Evolutionary conservation across 2,113 vertebrate genomes (phyloP).

Genomic region (Ophiodon elongatus): DNA sequence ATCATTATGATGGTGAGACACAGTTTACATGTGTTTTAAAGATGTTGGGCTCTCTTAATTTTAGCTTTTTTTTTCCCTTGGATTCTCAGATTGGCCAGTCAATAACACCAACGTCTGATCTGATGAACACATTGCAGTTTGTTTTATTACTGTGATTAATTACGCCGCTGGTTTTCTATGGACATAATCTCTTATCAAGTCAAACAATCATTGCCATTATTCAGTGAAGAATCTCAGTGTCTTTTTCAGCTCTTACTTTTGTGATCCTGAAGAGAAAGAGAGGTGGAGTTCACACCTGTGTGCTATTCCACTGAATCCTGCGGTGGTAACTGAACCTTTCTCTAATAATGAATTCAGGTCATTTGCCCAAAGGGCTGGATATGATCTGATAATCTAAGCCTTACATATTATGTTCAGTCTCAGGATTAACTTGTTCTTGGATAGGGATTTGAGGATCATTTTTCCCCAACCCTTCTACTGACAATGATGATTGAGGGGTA

Average conservation of each 20-base stretch:
- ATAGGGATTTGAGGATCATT: slow-evolving; percentile 14
- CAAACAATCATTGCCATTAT: neutral
- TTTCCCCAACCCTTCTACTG: slow-evolving; percentile 7
- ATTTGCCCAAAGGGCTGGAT: slow-evolving; percentile 34
- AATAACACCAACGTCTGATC: neutral
- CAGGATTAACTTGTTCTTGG: slow-evolving; percentile 37
- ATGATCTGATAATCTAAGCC: slow-evolving; percentile 34
- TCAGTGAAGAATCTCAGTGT: slow-evolving; percentile 19
- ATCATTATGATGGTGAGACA: slow-evolving; percentile 86
- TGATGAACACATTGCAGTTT: neutral
- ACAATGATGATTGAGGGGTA: neutral
- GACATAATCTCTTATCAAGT: neutral
- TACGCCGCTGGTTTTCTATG: neutral
- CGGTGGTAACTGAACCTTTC: slow-evolving; percentile 33
- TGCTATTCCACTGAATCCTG: slow-evolving; percentile 15
- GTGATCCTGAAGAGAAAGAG: slow-evolving; percentile 31
- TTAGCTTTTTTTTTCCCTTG: neutral
- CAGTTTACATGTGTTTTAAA: neutral
- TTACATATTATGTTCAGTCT: neutral
- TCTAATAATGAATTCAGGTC: slow-evolving; percentile 46
- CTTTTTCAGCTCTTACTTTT: slow-evolving; percentile 32
- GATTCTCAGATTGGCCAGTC: neutral
- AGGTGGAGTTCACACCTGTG: slow-evolving; percentile 31
- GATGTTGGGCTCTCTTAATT: neutral
- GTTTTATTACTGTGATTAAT: neutral